Base-by-base conservation (phyloP, 2,797 vertebrate species). In the Scolopax bukidnonensis region DNA sequence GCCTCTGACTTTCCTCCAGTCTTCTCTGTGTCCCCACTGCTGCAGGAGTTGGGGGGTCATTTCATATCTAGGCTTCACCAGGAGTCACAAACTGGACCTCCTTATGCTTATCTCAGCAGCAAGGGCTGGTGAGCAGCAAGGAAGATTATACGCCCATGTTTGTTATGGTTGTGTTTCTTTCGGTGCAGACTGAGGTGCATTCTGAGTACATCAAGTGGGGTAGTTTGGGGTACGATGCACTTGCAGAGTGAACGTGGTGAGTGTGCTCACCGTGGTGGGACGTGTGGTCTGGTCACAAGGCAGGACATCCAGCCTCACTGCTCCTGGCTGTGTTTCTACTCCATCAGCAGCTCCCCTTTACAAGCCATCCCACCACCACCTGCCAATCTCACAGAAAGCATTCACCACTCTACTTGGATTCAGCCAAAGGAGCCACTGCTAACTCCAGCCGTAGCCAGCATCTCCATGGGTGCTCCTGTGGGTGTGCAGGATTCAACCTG, bases 271-370 rank as follows among this genome's bases (percentile, higher is more conserved):
- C 10, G 1, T 1, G 2, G 50, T 8, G 32, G 65, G 53, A 77
- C 1, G 0, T 0, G 0, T 21, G 54, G 60, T 7, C 41, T 11
- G 24, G 10, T 38, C 11, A 10, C 0, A 0, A 18, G 47, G 43
- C 38, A 10, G 7, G 43, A 48, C 48, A 28, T 21, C 21, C 57
- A 50, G 16, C 60, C 38, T 54, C 6, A 0, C 53, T 40, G 78
- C 78, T 71, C 36, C 38, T 8, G 43, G 33, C 15, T 43, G 41
- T 6, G 0, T 32, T 51, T 38, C 32, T 28, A 3, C 32, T n/a
- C 54, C 32, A 13, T 17, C 43, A 76, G 33, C 27, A 28, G 12
- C 32, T 27, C 36, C 41, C 47, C 18, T n/a, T n/a, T 6, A 30
- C 40, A 27, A 40, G 33, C 18, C 51, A 27, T 17, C 45, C 54